phyloP scores from a whole-genome alignment of 2,113 vertebrate species.

The Cranoglanis bouderius region DNA sequence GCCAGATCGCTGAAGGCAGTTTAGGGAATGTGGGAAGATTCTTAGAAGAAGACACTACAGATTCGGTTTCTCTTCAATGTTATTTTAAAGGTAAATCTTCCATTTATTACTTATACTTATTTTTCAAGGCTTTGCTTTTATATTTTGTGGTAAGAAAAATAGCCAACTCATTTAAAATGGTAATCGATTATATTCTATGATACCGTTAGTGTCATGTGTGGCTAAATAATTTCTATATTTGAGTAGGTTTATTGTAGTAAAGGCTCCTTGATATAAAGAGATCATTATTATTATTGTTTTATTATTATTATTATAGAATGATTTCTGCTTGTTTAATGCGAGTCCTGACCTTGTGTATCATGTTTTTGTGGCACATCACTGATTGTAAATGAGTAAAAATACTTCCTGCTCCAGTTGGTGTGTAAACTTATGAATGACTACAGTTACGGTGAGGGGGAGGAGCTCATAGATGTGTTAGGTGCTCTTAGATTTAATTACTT shows the following conservation, averaged over 20 bases:
- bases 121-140: too few species aligned
- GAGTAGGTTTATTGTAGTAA: neutral
- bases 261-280: neutral
- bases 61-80: neutral
- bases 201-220: neutral
- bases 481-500: neutral
- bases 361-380: neutral
- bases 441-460: neutral
- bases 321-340: neutral
- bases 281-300: neutral
- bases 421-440: constrained; percentile 10
- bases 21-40: neutral
- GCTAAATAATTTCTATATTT: neutral
- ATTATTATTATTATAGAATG: neutral
- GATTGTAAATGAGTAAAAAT: neutral
- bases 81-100: neutral
- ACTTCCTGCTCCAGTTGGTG: neutral
- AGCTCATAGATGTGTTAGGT: neutral
- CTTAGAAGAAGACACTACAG: too few species aligned
- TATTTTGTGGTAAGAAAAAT: neutral
- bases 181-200: neutral
- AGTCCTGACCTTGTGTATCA: neutral
- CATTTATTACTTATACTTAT: neutral
- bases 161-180: neutral
- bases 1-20: constrained; percentile 1